Evolutionary conservation across 1,140 invertebrate species (phyloP).

Genomic region (Ectropis grisescens): DNA sequence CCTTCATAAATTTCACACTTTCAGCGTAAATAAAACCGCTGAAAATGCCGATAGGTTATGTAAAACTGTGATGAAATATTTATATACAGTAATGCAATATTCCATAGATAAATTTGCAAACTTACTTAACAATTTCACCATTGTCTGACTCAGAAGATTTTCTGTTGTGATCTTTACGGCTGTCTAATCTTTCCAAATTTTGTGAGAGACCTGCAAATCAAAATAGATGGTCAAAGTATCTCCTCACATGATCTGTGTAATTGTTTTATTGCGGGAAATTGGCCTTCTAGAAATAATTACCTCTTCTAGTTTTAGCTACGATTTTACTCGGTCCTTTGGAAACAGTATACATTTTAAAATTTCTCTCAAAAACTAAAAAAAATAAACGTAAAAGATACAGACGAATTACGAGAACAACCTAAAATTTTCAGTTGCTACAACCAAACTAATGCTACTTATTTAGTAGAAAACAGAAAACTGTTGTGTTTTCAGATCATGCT

Average conservation of each 20-base stretch:
- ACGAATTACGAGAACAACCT: constrained; percentile 24
- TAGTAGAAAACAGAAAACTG: no score
- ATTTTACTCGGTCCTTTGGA: constrained; percentile 88
- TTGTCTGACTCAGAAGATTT: constrained; percentile 73
- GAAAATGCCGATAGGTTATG: constrained; percentile 41
- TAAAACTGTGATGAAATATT: constrained; percentile 57
- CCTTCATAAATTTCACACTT: no score
- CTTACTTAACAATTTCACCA: constrained; percentile 72
- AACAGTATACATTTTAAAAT: constrained; percentile 83
- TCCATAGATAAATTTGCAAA: constrained; percentile 27
- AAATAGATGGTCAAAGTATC: constrained; percentile 21
- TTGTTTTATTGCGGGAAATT: no score
- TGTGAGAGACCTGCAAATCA: constrained; percentile 73
- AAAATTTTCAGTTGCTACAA: no score
- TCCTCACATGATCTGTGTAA: constrained; percentile 18
- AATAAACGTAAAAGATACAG: constrained; percentile 36
- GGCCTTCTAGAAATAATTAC: constrained; percentile 72
- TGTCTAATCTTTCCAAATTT: constrained; percentile 78
- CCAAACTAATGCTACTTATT: no score
- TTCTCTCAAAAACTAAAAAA: constrained; percentile 38
- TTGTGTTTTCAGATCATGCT: no score
- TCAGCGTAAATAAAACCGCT: no score
- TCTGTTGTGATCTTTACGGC: constrained; percentile 74
- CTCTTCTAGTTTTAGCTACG: constrained; percentile 86
- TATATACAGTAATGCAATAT: no score